phyloP scores from a whole-genome alignment of 2,888 invertebrate species.

The Neoscelio sp. region DNA sequence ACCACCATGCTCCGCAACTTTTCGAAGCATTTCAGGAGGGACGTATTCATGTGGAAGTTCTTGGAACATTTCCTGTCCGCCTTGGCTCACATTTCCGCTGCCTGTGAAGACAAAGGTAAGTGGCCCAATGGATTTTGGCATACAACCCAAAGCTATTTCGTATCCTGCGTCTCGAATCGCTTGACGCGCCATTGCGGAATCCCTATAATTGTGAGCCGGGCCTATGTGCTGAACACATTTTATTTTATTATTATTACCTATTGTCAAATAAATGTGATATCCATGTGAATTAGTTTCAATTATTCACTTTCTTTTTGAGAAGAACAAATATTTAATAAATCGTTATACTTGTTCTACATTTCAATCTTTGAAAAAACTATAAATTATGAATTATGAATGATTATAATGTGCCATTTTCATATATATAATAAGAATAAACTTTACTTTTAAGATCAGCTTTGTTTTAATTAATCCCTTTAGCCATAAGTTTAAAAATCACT shows the following conservation, averaged over 20 bases:
- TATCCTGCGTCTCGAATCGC: constrained; percentile 99
- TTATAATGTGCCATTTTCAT: no score
- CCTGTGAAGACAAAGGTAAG: constrained; percentile 99
- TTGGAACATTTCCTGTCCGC: constrained; percentile 96
- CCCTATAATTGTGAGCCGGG: constrained; percentile 99
- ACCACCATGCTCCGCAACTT: constrained; percentile 99
- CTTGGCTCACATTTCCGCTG: constrained; percentile 97
- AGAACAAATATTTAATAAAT: no score
- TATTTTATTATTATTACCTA: neutral
- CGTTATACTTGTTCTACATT: no score
- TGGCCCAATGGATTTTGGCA: constrained; percentile 99
- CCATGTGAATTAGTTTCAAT: no score
- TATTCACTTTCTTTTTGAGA: no score
- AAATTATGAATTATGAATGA: no score
- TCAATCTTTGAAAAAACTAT: no score
- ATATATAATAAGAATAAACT: no score
- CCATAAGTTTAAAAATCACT: no score
- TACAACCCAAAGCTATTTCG: constrained; percentile 96
- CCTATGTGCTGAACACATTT: constrained; percentile 91
- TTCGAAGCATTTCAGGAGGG: constrained; percentile 95
- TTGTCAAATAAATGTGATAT: no score
- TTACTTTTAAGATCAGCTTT: no score
- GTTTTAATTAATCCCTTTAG: no score
- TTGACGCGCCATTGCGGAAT: constrained; percentile 98
- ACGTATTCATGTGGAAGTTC: constrained; percentile 99